A percentile compares a stretch with the other conserved stretches of the same genome.
Evolutionary conservation across 2,888 invertebrate species (phyloP).

Genomic region (Chloromyia formosa): DNA sequence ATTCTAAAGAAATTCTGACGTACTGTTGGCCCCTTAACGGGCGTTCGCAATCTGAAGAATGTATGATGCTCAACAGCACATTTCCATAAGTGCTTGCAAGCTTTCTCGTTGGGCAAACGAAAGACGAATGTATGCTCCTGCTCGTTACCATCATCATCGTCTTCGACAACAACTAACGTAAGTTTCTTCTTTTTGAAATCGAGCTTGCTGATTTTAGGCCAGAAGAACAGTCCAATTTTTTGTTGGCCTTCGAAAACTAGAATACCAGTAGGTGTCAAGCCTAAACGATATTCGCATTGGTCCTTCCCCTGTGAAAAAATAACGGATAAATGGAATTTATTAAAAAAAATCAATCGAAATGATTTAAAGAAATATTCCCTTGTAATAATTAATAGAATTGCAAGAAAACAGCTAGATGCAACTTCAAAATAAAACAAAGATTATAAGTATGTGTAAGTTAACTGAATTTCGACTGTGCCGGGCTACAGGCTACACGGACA

Average conservation of each 20-base stretch:
- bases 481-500: too few species aligned
- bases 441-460: too few species aligned
- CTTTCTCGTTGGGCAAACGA: slow-evolving; percentile 93
- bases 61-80: slow-evolving; percentile 99
- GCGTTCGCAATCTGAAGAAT: slow-evolving; percentile 93
- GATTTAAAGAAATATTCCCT: slow-evolving; percentile 32
- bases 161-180: slow-evolving; percentile 96
- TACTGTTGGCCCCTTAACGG: slow-evolving; percentile 86
- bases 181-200: slow-evolving; percentile 98
- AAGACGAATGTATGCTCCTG: slow-evolving; percentile 99
- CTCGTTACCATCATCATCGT: slow-evolving; percentile 95
- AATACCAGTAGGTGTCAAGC: slow-evolving; percentile 97
- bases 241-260: slow-evolving; percentile 95
- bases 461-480: too few species aligned
- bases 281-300: slow-evolving; percentile 93
- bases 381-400: too few species aligned
- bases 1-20: slow-evolving; percentile 97
- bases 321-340: slow-evolving; percentile 9
- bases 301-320: slow-evolving; percentile 79
- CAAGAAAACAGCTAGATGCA: too few species aligned
- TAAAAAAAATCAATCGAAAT: neutral
- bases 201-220: slow-evolving; percentile 98
- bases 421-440: too few species aligned
- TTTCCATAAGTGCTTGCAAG: slow-evolving; percentile 99
- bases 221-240: slow-evolving; percentile 98